A percentile compares a stretch with the other conserved stretches of the same genome.
phyloP scores from a whole-genome alignment of 2,113 vertebrate genomes.

The Spilogale gracilis region DNA sequence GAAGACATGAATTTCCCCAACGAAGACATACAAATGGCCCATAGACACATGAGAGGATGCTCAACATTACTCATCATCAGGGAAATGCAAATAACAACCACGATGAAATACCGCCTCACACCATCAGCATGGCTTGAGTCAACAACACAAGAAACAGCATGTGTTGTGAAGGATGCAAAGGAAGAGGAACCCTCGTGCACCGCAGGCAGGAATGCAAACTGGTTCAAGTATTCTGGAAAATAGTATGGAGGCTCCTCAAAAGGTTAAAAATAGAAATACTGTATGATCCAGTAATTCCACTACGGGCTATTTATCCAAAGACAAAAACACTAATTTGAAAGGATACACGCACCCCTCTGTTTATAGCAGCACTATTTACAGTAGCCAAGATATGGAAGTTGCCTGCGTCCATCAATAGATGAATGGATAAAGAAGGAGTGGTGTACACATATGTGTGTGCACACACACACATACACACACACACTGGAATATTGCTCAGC shows the following conservation, averaged over 20 bases:
- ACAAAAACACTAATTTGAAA: neutral
- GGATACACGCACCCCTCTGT: neutral
- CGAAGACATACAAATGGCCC: neutral
- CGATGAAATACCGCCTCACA: fast-evolving
- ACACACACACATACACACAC: neutral
- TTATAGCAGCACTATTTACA: neutral
- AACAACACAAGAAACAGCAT: neutral
- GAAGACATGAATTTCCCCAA: neutral
- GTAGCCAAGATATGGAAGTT: neutral
- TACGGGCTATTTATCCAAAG: neutral
- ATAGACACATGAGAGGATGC: neutral
- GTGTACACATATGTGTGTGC: no score
- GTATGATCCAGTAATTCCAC: neutral
- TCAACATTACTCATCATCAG: neutral
- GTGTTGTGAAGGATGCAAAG: neutral
- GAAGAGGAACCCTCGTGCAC: neutral
- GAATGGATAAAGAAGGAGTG: neutral
- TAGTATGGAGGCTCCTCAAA: neutral
- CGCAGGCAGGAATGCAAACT: neutral
- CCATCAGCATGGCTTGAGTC: neutral
- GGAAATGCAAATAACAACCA: neutral
- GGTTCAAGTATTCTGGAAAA: neutral
- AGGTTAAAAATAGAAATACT: neutral
- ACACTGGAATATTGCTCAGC: neutral
- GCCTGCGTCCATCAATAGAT: neutral